These are phyloP conservation scores for Cynaeus angustus DNA, from an alignment of 2,888 invertebrate genomes.

Conservation along the genomic window DNA sequence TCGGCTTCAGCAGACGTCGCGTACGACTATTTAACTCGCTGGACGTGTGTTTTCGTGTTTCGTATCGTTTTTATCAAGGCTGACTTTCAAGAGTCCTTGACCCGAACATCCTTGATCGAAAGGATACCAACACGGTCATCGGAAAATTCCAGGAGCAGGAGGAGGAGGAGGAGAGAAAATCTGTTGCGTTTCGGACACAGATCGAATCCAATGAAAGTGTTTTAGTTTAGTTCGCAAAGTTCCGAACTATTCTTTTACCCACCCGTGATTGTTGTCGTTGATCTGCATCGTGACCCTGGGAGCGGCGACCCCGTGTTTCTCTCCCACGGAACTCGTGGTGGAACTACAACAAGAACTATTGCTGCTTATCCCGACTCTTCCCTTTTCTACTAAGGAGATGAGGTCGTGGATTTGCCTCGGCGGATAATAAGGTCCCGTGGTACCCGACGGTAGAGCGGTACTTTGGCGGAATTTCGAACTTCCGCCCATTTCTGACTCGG, in stretches of 20 bases:
- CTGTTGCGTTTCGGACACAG: too few species aligned
- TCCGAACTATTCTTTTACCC: too few species aligned
- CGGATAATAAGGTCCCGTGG: conserved; percentile 69
- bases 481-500: conserved; percentile 79
- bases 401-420: conserved; percentile 68
- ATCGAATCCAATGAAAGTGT: too few species aligned
- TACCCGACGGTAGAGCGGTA: conserved; percentile 66
- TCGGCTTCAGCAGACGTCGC: too few species aligned
- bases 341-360: conserved; percentile 74
- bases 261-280: conserved; percentile 62
- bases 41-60: conserved; percentile 14
- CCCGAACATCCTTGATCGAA: conserved; percentile 23
- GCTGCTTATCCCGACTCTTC: conserved; percentile 71
- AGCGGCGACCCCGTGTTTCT: conserved; percentile 61
- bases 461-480: conserved; percentile 44
- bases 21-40: not conserved
- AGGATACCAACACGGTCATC: conserved; percentile 3
- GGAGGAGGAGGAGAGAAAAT: too few species aligned
- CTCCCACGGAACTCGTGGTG: conserved; percentile 74
- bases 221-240: too few species aligned
- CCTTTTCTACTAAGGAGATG: conserved; percentile 74
- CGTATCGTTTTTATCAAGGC: conserved; percentile 19
- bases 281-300: conserved; percentile 66
- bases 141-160: conserved; percentile 13
- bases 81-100: conserved; percentile 42